phyloP scores from a whole-genome alignment of 2,113 vertebrate genomes.

The Phaethornis superciliosus region DNA sequence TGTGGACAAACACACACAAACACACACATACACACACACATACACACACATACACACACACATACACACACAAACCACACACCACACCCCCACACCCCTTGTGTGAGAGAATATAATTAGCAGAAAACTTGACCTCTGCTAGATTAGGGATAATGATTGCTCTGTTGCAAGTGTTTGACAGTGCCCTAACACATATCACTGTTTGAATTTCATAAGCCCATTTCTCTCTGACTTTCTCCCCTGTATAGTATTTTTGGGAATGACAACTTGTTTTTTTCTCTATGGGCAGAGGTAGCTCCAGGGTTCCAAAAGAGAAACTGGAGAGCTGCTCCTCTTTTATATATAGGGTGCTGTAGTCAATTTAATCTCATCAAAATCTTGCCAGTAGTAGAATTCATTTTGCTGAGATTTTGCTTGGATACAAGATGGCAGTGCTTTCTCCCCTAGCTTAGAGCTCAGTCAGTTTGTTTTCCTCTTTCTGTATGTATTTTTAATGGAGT shows the following conservation, averaged over 20 bases:
- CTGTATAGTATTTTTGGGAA: background rate
- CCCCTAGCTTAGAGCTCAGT: constrained; percentile 39
- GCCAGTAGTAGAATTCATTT: constrained; percentile 71
- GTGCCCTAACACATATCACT: background rate
- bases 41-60: no score
- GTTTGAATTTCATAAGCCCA: constrained; percentile 24
- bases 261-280: constrained; percentile 65
- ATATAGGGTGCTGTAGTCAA: constrained; percentile 63
- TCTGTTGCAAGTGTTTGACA: background rate
- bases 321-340: constrained; percentile 45
- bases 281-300: constrained; percentile 60
- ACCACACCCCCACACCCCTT: no score
- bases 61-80: no score
- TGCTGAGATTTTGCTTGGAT: constrained; percentile 59
- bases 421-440: constrained; percentile 60
- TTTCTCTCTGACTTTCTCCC: constrained; percentile 16
- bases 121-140: constrained; percentile 42
- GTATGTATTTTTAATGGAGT: constrained; percentile 12
- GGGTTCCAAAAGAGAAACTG: constrained; percentile 51
- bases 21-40: no score
- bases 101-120: constrained; percentile 30
- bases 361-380: constrained; percentile 72
- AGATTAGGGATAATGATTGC: constrained; percentile 30
- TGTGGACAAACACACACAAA: background rate
- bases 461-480: background rate